Base-by-base conservation (phyloP, 2,113 vertebrate species). In the Notiomystis cincta region DNA sequence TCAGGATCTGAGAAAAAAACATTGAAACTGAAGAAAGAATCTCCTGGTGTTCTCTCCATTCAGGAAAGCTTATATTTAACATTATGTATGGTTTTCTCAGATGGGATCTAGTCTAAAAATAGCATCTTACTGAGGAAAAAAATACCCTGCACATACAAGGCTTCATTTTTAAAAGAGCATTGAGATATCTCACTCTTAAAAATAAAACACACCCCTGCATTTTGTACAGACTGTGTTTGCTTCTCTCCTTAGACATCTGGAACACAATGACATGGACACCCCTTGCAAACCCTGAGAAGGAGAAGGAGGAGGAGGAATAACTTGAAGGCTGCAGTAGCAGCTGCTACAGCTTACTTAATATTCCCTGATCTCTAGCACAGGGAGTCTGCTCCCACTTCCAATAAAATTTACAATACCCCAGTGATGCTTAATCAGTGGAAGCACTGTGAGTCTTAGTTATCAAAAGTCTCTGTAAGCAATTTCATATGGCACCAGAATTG, bases 401-500 rank as follows among this genome's bases (percentile, higher is more conserved):
- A 20, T n/a, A 31, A 67, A 50, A 76, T 13, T 13, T 8, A 70
- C 22, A 48, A 27, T 5, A 53, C 6, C 35, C 16, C 50, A 48
- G 8, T 12, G 53, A 51, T 30, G 60, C 10, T 60, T 16, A 6
- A 45, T 24, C 23, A 37, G 15, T 7, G 37, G 45, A 79, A 66
- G 19, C 11, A 11, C 28, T 20, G 35, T 45, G 8, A 71, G 24
- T 31, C 47, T 51, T 13, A 2, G 15, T 33, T 22, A 71, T 0
- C 10, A 38, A 62, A 78, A 75, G 19, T 2, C 11, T 45, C 54
- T 6, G 15, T 4, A 14, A 48, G 24, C 33, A 38, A 13, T 57
- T 70, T 65, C 9, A 25, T 8, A 30, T 0, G 4, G 65, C 37
- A 58, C 17, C 40, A 33, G 33, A 83, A 76, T 0, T 2, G 3